phyloP scores from a whole-genome alignment of 2,888 invertebrate genomes.

The Syrphus vitripennis region DNA sequence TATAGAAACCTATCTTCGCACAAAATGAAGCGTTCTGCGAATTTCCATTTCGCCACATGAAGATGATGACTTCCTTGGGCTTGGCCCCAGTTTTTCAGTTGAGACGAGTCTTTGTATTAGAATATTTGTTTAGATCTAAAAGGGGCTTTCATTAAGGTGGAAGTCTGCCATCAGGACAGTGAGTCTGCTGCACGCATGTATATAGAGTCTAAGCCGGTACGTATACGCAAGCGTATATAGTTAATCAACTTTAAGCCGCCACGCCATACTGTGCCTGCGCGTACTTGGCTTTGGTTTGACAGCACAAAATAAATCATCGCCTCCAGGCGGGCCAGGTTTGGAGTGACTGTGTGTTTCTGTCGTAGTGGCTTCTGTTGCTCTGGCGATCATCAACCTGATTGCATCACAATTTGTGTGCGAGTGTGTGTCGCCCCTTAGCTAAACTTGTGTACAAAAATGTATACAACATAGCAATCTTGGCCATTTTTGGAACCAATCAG shows the following conservation, averaged over 20 bases:
- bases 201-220: neutral
- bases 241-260: constrained; percentile 61
- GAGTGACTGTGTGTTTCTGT: constrained; percentile 30
- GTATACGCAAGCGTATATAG: constrained; percentile 47
- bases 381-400: constrained; percentile 56
- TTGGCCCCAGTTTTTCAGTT: constrained; percentile 22
- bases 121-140: constrained; percentile 53
- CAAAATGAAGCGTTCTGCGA: constrained; percentile 9
- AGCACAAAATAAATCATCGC: constrained; percentile 67
- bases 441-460: neutral
- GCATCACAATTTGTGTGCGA: constrained; percentile 59
- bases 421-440: constrained; percentile 36
- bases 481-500: constrained; percentile 63
- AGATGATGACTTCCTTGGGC: constrained; percentile 39
- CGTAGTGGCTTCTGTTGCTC: constrained; percentile 51
- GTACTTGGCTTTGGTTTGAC: constrained; percentile 62
- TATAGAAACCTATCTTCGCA: neutral
- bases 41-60: constrained; percentile 40
- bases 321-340: constrained; percentile 38
- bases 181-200: constrained; percentile 40
- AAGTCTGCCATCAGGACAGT: too few species aligned
- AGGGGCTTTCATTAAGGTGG: constrained; percentile 38
- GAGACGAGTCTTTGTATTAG: constrained; percentile 17
- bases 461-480: constrained; percentile 13
- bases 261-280: constrained; percentile 35